Evolutionary conservation across 2,888 invertebrate genomes (phyloP), one percentile per base, ranked within the genome.

Genomic region (Volucella inflata): DNA sequence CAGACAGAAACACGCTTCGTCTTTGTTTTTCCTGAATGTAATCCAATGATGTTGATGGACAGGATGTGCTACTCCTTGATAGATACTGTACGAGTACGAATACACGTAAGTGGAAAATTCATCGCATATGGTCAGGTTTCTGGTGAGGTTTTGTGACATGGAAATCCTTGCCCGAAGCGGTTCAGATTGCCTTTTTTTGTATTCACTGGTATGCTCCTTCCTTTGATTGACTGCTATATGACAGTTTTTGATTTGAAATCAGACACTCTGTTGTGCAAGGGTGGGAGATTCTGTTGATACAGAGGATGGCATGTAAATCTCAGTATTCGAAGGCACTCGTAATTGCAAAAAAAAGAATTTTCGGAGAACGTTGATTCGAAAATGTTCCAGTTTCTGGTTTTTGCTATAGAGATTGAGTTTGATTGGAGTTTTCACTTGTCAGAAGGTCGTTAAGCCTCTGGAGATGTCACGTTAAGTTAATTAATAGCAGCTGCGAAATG

Each of bases 121-220:
- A 85, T 81, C 85, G 85, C 85, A 85, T 85, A 85, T 85, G 85
- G 85, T 77, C 72, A 68, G 76, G 85, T 80, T 57, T 30, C 30
- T 53, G 44, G 67, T 67, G 62, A 38, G 65, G 44, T 78, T 60
- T 83, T 74, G 71, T 64, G 71, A 64, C 65, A 85, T 60, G 48
- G 36, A 84, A 76, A 71, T 76, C 67, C 30, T 44, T 64, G 71
- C 76, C 85, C 72, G 11, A 53, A 81, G 81, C 81, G 81, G 16
- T 62, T 72, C 55, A 71, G 44, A 59, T 67, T 67, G 71, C 10
- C 38, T 48, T 74, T 78, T 67, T 21, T 44, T 71, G 42, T 46
- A n/a, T 59, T 46, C 14, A 6, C 12, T 9, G 38, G 55, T 4
- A 11, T 12, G 14, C 42, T 9, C 42, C 57, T 68, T 42, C 38